Base-by-base conservation (phyloP, 1,140 invertebrate genomes). In the Hydropsyche tenuis region DNA sequence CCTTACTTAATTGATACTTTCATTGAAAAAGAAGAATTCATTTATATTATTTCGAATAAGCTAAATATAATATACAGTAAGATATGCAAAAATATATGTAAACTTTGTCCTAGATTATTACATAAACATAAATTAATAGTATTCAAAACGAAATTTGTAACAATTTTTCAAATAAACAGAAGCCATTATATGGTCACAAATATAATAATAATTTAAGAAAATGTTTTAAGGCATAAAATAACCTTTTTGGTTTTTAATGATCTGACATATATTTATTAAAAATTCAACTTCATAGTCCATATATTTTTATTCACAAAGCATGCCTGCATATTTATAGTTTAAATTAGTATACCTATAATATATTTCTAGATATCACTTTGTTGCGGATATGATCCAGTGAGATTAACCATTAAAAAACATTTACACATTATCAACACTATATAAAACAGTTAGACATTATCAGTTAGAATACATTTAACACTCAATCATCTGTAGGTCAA, bases 261-360 rank as follows among this genome's bases (percentile, higher is more conserved):
- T 53, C 18, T 60, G 7, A 60, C 53, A 60, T 60, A 60, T 60
- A 60, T 60, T 11, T 22, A 60, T 60, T 60, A 27, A 23, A 53
- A 60, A 11, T 23, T 60, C 25, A 27, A 12, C 18, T 23, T 60
- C 7, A 23, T 60, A 37, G 30, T 37, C 30, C 30, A 37, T 37
- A 37, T 37, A 37, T 37, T 37, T n/a, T 37, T 37, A 37, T 9
- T 37, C 30, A 37, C 30, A 9, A n/a, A 37, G 30, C 30, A 9
- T 23, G 3, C 4, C 53, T n/a, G 53, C 18, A 20, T 5, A 22
- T 2, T 60, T 12, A 60, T 60, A 60, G 20, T 60, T 12, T 22
- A 4, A 11, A 4, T 60, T 22, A n/a, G 3, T 60, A 60, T 18
- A 60, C 18, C 20, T 60, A 60, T 23, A 23, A 60, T 4, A 22